Percentiles rank a stretch among this genome's conserved stretches.
Evolutionary conservation across 92 coral and sea anemone genomes (phyloP).

Genomic region (Diadumene lineata): DNA sequence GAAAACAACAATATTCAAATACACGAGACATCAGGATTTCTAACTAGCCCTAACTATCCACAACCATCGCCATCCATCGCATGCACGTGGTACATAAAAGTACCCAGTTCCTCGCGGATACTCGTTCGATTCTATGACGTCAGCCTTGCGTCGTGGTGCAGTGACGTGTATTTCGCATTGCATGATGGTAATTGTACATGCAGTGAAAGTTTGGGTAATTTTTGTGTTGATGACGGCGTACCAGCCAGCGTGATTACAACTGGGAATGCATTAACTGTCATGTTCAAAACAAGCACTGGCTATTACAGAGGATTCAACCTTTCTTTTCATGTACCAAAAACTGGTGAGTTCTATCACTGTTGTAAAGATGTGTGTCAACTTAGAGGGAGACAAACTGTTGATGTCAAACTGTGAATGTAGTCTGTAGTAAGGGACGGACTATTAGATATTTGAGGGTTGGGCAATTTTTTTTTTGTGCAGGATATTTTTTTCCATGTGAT

Average conservation of each 20-base stretch:
- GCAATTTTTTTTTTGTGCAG: no score
- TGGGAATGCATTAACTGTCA: conserved; percentile 14
- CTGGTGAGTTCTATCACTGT: conserved; percentile 11
- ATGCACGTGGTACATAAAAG: conserved; percentile 69
- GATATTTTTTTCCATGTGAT: no score
- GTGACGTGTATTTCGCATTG: conserved; percentile 6
- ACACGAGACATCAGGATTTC: conserved; percentile 15
- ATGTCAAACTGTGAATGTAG: no score
- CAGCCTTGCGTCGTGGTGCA: conserved; percentile 3
- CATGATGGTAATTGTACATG: conserved; percentile 9
- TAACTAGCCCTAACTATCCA: conserved; percentile 78
- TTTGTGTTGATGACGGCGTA: conserved; percentile 21
- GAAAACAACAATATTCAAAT: conserved; percentile 52
- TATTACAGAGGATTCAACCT: conserved; percentile 19
- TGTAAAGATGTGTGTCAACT: background rate
- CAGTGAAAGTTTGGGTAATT: conserved; percentile 12
- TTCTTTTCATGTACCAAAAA: conserved; percentile 5
- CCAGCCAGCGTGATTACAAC: conserved; percentile 6
- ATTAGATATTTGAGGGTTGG: no score
- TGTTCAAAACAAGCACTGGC: conserved; percentile 5
- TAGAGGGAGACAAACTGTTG: no score
- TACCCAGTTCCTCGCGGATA: conserved; percentile 41
- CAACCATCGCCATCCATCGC: conserved; percentile 37
- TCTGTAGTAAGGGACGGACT: no score
- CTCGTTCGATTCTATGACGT: conserved; percentile 31